A percentile compares a stretch with the other conserved stretches of the same genome.
Evolutionary conservation across 1,140 invertebrate genomes (phyloP).

Genomic region (Venturia canescens): DNA sequence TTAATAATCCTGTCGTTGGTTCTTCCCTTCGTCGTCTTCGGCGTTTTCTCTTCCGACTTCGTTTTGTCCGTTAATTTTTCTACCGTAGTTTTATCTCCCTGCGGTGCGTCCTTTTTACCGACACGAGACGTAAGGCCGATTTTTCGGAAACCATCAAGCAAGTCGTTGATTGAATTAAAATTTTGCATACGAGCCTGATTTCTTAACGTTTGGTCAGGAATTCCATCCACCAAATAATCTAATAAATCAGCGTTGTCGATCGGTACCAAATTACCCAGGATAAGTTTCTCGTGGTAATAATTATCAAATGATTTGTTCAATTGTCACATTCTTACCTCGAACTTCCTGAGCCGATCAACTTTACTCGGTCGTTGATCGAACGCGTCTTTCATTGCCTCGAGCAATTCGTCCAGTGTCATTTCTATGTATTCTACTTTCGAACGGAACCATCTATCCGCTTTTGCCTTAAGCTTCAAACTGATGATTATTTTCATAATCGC

Average conservation of each 20-base stretch:
- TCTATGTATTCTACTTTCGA: conserved; percentile 23
- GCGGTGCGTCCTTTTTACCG: conserved; percentile 26
- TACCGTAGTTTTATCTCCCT: conserved; percentile 20
- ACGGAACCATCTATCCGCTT: conserved; percentile 37
- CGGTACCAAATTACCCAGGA: conserved; percentile 38
- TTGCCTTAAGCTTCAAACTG: conserved; percentile 31
- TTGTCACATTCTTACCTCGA: conserved; percentile 42
- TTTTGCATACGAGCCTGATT: conserved; percentile 43
- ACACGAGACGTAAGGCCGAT: conserved; percentile 7
- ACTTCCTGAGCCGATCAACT: conserved; percentile 23
- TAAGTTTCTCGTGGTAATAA: conserved; percentile 44
- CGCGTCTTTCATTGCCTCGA: conserved; percentile 23
- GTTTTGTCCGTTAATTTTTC: conserved; percentile 29
- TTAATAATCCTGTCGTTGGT: conserved; percentile 2
- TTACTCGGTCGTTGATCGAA: conserved; percentile 40
- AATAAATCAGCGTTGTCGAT: conserved; percentile 37
- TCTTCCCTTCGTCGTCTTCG: conserved; percentile 10
- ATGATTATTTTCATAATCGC: conserved; percentile 12
- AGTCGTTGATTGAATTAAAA: conserved; percentile 19
- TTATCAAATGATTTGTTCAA: conserved; percentile 28
- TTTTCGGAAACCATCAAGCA: conserved; percentile 34
- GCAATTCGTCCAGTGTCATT: conserved; percentile 33
- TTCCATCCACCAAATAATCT: conserved; percentile 45
- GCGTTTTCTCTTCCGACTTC: conserved; percentile 26
- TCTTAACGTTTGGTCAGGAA: conserved; percentile 13